These are phyloP conservation scores for Gortyna flavago DNA, from an alignment of 2,888 invertebrate species.

Conservation along the genomic window DNA sequence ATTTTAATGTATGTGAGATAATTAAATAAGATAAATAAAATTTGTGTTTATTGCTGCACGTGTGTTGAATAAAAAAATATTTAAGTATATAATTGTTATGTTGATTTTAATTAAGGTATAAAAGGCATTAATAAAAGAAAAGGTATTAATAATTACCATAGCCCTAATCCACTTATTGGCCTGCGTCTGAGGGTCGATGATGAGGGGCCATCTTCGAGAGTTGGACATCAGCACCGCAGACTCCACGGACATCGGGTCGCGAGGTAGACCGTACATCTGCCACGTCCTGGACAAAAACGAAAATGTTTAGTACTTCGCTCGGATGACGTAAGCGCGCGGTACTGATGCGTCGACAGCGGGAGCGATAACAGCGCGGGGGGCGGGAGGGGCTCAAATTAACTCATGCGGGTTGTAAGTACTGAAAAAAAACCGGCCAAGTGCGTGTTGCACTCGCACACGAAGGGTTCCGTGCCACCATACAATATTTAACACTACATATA, in stretches of 20 bases:
- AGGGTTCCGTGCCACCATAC: no score
- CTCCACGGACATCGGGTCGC: constrained; percentile 96
- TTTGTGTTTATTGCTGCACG: no score
- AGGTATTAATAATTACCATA: constrained; percentile 90
- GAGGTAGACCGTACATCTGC: constrained; percentile 96
- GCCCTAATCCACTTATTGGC: constrained; percentile 98
- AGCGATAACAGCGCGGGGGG: no score
- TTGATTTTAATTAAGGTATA: not conserved
- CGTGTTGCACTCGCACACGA: no score
- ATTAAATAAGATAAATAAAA: no score
- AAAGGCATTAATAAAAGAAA: not conserved
- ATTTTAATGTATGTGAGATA: no score
- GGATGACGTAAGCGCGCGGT: not conserved
- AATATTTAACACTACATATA: no score
- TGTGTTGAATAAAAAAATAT: no score
- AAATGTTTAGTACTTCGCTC: not conserved
- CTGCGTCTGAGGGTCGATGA: constrained; percentile 98
- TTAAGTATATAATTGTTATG: not conserved
- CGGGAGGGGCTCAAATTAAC: no score
- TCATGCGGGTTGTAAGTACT: not conserved
- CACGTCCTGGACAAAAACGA: constrained; percentile 86
- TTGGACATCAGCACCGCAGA: constrained; percentile 96
- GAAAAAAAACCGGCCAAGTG: no score
- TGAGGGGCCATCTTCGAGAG: constrained; percentile 96
- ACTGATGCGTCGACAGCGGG: not conserved